phyloP scores from a whole-genome alignment of 2,797 vertebrate species.

The Poeciliopsis infans region DNA sequence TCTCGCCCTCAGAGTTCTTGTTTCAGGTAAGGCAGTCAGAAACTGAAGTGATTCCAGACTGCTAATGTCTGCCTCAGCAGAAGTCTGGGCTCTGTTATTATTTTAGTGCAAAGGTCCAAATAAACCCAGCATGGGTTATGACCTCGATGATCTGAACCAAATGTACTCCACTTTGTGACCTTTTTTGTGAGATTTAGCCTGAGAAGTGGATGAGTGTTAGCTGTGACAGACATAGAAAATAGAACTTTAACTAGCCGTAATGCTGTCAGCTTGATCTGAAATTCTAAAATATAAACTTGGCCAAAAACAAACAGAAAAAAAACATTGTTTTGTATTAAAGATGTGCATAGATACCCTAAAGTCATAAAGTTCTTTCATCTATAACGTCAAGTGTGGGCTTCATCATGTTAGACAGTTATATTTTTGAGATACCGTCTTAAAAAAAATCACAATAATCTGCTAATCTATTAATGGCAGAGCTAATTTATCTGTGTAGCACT shows the following conservation, averaged over 20 bases:
- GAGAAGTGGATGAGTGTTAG: conserved; percentile 29
- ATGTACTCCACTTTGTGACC: conserved; percentile 64
- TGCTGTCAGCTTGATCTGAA: neutral
- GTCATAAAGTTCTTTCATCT: neutral
- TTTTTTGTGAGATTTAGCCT: conserved; percentile 50
- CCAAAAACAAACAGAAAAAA: neutral
- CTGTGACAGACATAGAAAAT: conserved; percentile 20
- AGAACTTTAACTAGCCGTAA: neutral
- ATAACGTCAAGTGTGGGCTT: neutral
- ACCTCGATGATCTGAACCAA: conserved; percentile 78
- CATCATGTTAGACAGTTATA: neutral
- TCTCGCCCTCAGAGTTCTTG: conserved; percentile 22
- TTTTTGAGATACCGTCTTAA: neutral
- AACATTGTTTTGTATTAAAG: neutral
- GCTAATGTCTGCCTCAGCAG: conserved; percentile 66
- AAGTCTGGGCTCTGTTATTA: conserved; percentile 70
- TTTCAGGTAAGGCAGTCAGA: conserved; percentile 50
- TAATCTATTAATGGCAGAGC: neutral
- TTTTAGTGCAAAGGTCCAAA: conserved; percentile 75
- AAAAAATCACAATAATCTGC: neutral
- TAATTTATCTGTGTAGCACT: neutral
- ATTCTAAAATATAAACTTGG: neutral
- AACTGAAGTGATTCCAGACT: conserved; percentile 72
- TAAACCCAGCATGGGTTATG: conserved; percentile 65
- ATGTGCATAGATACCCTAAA: neutral